These are phyloP conservation scores for Ischnus inquisitorius DNA, from an alignment of 2,888 invertebrate genomes.

Conservation along the genomic window DNA sequence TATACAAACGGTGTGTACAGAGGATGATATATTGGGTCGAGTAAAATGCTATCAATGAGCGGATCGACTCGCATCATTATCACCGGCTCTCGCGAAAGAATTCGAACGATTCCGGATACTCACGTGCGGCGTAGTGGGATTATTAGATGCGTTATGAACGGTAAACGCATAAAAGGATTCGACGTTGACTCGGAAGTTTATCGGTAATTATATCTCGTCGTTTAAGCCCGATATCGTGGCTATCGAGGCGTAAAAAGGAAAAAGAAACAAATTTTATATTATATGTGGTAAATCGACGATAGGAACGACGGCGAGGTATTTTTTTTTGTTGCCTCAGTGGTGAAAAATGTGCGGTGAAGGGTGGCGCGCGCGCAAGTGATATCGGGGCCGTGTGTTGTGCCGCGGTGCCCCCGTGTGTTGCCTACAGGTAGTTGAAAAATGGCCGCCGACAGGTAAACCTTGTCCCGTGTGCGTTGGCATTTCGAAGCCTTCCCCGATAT, in stretches of 20 bases:
- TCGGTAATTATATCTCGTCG: background rate
- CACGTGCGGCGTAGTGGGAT: constrained; percentile 1
- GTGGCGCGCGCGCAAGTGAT: constrained; percentile 55
- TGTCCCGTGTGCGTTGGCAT: constrained; percentile 76
- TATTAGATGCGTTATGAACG: constrained; percentile 11
- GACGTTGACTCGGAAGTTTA: background rate
- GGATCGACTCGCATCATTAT: constrained; percentile 11
- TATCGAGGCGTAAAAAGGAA: background rate
- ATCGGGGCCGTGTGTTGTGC: constrained; percentile 25
- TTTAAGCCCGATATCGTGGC: background rate
- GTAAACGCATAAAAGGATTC: constrained; percentile 35
- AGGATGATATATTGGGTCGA: background rate
- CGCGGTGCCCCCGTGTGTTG: constrained; percentile 55
- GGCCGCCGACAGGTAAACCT: constrained; percentile 82
- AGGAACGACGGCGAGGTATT: background rate
- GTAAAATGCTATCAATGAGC: constrained; percentile 1
- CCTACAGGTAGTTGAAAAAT: constrained; percentile 84
- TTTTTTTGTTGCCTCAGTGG: background rate
- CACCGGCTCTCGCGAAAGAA: constrained; percentile 7
- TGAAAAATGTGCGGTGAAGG: constrained; percentile 66
- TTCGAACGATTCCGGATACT: constrained; percentile 24
- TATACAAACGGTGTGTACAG: background rate
- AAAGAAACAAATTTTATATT: background rate
- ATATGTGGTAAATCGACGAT: background rate
- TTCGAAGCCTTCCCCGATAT: constrained; percentile 68